Percentiles rank a stretch among this genome's conserved stretches.
These are phyloP conservation scores for Chrysochloris asiatica DNA, from an alignment of 2,113 vertebrate genomes.

Conservation along the genomic window DNA sequence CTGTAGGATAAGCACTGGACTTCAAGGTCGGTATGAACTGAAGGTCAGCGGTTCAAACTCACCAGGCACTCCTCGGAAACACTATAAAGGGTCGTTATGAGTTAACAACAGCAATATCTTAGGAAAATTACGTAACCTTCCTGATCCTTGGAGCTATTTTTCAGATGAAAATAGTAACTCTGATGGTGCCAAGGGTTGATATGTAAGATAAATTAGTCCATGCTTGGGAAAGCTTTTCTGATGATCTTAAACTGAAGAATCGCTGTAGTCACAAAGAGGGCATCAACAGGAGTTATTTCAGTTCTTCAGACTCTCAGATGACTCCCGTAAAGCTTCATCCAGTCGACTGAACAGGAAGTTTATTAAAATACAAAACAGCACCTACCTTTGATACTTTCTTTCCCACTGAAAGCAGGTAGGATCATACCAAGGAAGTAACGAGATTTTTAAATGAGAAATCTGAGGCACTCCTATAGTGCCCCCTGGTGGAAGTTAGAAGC, in stretches of 20 bases:
- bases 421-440: neutral
- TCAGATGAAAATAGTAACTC: slow-evolving; percentile 28
- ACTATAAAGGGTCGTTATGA: too few species aligned
- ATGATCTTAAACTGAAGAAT: neutral
- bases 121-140: slow-evolving; percentile 19
- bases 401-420: neutral
- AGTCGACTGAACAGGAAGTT: neutral
- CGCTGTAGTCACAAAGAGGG: neutral
- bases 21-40: too few species aligned
- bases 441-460: neutral
- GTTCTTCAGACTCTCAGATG: neutral
- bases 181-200: neutral
- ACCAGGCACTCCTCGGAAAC: too few species aligned
- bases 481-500: slow-evolving; percentile 55
- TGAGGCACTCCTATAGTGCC: slow-evolving; percentile 27
- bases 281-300: neutral
- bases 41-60: too few species aligned
- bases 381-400: neutral
- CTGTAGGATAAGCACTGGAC: too few species aligned
- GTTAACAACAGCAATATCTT: too few species aligned
- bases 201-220: slow-evolving; percentile 21
- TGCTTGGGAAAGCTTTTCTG: neutral
- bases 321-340: neutral
- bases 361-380: slow-evolving; percentile 20
- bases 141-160: slow-evolving; percentile 4